These are phyloP conservation scores for Batillaria attramentaria DNA, from an alignment of 1,140 invertebrate genomes.

Conservation along the genomic window DNA sequence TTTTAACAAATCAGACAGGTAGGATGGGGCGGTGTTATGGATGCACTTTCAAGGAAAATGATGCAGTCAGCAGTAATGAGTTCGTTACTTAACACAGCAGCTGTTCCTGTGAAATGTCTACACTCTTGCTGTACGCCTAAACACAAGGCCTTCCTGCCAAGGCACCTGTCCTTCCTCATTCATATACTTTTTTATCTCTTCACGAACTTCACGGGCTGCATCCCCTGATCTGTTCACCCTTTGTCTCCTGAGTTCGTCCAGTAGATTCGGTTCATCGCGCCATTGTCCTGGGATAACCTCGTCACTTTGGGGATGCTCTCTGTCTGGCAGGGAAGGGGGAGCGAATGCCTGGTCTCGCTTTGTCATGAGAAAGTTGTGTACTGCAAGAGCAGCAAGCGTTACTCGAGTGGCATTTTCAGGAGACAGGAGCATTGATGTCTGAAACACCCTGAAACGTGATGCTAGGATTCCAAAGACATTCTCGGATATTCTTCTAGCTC, in stretches of 20 bases:
- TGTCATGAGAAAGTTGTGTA: slow-evolving; percentile 2
- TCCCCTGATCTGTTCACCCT: background rate
- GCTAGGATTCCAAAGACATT: slow-evolving; percentile 18
- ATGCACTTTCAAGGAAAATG: too few species aligned
- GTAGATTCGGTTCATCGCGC: background rate
- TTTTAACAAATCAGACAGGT: too few species aligned
- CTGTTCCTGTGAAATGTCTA: too few species aligned
- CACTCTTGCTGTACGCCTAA: background rate
- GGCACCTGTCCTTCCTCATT: background rate
- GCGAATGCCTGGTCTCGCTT: background rate
- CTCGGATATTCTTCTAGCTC: too few species aligned
- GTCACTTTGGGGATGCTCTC: background rate
- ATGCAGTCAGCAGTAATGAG: too few species aligned
- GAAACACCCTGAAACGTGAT: background rate
- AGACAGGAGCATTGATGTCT: background rate
- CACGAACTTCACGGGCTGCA: background rate
- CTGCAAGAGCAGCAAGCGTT: background rate
- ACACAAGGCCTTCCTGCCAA: background rate
- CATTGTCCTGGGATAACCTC: background rate
- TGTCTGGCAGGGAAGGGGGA: background rate
- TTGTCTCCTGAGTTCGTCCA: background rate
- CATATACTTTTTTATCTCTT: background rate
- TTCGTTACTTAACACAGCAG: too few species aligned
- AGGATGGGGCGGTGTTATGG: too few species aligned
- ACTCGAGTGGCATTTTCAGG: background rate